Percentiles rank a stretch among this genome's conserved stretches.
Conservation (phyloP, 1,140 invertebrate species). For the Galendromus occidentalis region DNA sequence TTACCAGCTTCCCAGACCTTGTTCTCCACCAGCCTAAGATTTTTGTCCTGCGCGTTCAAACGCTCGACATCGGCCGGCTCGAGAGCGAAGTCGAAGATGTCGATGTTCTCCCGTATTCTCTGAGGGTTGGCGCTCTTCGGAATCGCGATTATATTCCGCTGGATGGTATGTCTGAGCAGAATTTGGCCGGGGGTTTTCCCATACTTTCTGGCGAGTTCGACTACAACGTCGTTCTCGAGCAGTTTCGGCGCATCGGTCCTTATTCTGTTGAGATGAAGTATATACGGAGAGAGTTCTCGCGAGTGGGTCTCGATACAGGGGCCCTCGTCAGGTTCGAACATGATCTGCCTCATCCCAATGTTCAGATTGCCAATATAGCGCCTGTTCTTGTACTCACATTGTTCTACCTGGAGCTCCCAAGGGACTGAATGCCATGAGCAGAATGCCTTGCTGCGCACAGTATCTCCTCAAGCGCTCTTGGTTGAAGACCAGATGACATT, state of each 20-base stretch:
- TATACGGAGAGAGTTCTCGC: no score
- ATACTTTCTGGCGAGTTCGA: conserved; percentile 43
- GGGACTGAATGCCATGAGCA: conserved; percentile 32
- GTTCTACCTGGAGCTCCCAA: conserved; percentile 27
- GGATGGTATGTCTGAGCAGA: conserved; percentile 48
- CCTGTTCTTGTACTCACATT: no score
- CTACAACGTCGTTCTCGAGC: conserved; percentile 42
- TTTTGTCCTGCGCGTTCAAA: no score
- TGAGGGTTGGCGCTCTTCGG: conserved; percentile 56
- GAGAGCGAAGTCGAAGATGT: conserved; percentile 24
- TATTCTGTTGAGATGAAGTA: no score
- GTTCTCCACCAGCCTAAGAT: no score
- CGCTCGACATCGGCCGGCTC: no score
- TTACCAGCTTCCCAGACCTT: no score
- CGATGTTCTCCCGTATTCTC: conserved; percentile 41
- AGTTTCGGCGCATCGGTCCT: conserved; percentile 16
- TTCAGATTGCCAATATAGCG: no score
- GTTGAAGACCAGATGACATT: conserved; percentile 33
- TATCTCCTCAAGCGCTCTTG: conserved; percentile 29
- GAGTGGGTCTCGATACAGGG: no score
- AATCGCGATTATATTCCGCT: conserved; percentile 50
- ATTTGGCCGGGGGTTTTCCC: conserved; percentile 53
- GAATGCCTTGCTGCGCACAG: conserved; percentile 29
- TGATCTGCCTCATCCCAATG: no score
- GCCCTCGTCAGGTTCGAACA: no score